phyloP scores from a whole-genome alignment of 1,140 invertebrate genomes.

The Diprion similis region DNA sequence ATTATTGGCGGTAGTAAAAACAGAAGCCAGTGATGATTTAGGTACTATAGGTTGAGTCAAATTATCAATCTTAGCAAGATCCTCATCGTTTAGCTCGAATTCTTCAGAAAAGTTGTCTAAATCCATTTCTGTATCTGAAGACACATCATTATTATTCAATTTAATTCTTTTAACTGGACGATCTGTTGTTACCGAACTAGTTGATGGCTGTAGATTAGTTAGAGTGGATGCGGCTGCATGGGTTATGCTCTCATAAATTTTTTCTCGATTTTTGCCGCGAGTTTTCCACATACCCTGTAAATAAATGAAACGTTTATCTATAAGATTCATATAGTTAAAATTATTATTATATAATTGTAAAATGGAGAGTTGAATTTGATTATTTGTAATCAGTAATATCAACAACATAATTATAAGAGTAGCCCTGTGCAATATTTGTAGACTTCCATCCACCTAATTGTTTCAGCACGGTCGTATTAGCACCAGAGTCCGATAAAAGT shows the following conservation, averaged over 20 bases:
- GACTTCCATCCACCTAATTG: constrained; percentile 25
- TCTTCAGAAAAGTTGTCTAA: not conserved
- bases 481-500: constrained; percentile 21
- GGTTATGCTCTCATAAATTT: constrained; percentile 16
- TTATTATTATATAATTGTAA: not conserved
- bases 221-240: not conserved
- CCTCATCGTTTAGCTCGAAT: constrained; percentile 20
- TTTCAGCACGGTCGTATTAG: constrained; percentile 18
- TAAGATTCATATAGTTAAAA: not conserved
- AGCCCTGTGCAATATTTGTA: constrained; percentile 18
- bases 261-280: not conserved
- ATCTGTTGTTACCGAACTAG: not conserved
- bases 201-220: constrained; percentile 11
- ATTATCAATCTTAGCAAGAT: constrained; percentile 13
- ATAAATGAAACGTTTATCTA: not conserved
- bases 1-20: constrained; percentile 12
- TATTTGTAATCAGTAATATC: not conserved
- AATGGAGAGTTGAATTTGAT: not conserved
- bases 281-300: constrained; percentile 20
- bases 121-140: not conserved
- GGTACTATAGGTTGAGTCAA: not conserved
- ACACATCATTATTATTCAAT: not conserved
- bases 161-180: not conserved
- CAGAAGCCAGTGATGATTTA: not conserved
- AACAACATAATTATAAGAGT: not conserved